Conservation (phyloP, 2,113 vertebrate species). For the Albula glossodonta region DNA sequence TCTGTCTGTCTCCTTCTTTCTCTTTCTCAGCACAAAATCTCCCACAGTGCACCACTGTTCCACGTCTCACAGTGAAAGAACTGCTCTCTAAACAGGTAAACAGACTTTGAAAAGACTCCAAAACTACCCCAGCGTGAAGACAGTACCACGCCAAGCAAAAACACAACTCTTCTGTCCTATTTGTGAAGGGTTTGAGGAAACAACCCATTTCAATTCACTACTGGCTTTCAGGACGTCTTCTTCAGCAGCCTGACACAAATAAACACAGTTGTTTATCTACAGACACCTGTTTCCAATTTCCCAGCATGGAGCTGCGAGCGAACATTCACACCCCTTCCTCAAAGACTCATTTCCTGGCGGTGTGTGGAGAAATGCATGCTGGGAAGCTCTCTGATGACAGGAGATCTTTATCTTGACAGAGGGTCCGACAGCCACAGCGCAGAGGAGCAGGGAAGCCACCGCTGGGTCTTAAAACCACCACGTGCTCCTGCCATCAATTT, state of each 20-base stretch:
- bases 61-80: not conserved
- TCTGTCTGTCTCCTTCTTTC: no score
- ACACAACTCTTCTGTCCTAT: constrained; percentile 4
- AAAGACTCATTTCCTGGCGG: constrained; percentile 29
- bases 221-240: not conserved
- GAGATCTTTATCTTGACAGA: not conserved
- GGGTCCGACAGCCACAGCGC: not conserved
- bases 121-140: constrained; percentile 1
- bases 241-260: not conserved
- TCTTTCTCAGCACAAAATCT: no score
- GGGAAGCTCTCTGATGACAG: constrained; percentile 22
- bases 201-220: constrained; percentile 7
- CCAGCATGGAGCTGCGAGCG: not conserved
- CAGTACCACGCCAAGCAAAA: not conserved
- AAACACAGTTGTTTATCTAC: constrained; percentile 23
- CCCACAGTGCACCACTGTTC: no score
- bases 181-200: not conserved
- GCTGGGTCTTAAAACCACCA: no score
- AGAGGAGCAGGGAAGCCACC: no score
- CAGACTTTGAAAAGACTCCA: not conserved
- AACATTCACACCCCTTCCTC: not conserved
- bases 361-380: constrained; percentile 17
- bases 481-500: no score
- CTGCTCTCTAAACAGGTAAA: not conserved
- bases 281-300: constrained; percentile 32